Base-by-base conservation (phyloP, 2,113 vertebrate genomes). In the Tor tambroides region DNA sequence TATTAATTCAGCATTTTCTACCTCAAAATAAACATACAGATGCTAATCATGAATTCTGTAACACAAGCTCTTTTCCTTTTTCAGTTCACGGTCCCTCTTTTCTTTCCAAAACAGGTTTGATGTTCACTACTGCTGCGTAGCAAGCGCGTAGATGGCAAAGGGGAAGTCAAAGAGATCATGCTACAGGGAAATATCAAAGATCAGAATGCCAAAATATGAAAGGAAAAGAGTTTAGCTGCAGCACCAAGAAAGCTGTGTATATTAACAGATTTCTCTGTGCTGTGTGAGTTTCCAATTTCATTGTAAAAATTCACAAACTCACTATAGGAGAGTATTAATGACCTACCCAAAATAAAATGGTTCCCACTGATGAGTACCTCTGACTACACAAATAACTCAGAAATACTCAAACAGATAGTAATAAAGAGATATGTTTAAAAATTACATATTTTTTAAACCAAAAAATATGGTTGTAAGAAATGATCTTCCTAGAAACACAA, bases 161-260 rank as follows among this genome's bases (percentile, higher is more conserved):
- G 19, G 32, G 5, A 30, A 49, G 61, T 80, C 32, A 59, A 14
- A 35, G 32, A 4, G 8, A n/a, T 82, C 26, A 51, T 11, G 19
- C 71, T 63, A 28, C n/a, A 12, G 61, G n/a, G 80, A 83, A 81
- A 81, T 65, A 65, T 43, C 4, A 65, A 65, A 59, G 35, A 69
- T 32, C 5, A 51, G 63, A 28, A 81, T 43, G 59, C 11, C n/a
- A 43, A 43, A 71, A 32, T 77, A 77, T 15, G 6, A 54, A 32
- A 32, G 21, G 3, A 32, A 79, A 78, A 56, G 1, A 56, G 49
- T 56, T 54, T 17, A 79, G 49, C 69, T 15, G 2, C 17, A 32
- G 49, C 12, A 56, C 72, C 72, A 46, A 75, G 72, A 75, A 75
- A 46, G 35, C 41, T 15, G 41, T 43, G 23, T 46, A 46, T 75